Percentiles rank a stretch among this genome's conserved stretches.
Conservation (phyloP, 2,113 vertebrate genomes). For the Aleadryas rufinucha region DNA sequence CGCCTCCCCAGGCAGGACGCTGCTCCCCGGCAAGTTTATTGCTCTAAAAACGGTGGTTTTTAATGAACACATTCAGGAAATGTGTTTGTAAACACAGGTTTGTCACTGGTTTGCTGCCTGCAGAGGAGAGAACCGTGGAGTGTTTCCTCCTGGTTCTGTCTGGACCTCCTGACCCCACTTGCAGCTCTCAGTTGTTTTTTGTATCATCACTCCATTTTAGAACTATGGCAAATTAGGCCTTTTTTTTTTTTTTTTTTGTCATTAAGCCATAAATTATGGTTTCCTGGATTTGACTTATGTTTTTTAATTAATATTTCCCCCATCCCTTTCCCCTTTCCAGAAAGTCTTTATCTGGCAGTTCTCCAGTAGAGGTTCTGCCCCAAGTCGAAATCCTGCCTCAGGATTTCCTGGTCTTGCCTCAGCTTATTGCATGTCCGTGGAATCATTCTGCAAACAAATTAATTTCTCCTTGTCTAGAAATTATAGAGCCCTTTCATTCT, state of each 20-base stretch:
- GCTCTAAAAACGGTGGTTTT: background rate
- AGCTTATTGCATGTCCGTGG: background rate
- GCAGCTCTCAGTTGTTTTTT: background rate
- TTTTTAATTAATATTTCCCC: background rate
- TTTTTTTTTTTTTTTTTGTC: background rate
- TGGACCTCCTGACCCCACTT: background rate
- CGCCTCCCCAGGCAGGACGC: background rate
- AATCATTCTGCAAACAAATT: slow-evolving; percentile 24
- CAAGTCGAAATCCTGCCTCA: background rate
- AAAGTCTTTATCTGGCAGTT: background rate
- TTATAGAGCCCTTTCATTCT: background rate
- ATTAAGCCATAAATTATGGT: background rate
- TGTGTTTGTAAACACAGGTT: background rate
- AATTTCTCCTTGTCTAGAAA: background rate
- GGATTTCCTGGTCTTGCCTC: background rate
- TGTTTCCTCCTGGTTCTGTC: background rate
- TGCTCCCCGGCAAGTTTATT: background rate
- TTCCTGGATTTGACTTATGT: background rate
- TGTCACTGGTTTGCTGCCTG: background rate
- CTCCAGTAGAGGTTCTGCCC: background rate
- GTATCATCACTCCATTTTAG: background rate
- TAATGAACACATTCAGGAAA: background rate
- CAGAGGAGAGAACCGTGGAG: background rate
- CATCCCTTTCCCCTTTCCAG: background rate
- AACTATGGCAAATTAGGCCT: background rate